Conservation (phyloP, 2,113 vertebrate genomes). For the Smithornis capensis region DNA sequence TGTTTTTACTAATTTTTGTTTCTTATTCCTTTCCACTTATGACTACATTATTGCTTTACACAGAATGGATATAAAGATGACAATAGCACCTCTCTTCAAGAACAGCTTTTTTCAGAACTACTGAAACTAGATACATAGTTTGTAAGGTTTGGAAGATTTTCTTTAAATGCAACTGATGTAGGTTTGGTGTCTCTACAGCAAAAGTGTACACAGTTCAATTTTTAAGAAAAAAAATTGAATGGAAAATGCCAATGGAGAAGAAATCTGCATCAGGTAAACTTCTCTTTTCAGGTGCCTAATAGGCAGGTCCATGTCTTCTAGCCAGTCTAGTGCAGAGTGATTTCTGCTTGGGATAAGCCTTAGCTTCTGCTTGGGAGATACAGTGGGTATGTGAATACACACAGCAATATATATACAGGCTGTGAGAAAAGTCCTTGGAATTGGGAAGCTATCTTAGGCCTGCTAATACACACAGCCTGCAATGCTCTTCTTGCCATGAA, state of each 20-base stretch:
- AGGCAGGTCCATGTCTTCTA: background rate
- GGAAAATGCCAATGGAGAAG: background rate
- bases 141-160: background rate
- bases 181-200: background rate
- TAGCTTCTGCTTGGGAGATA: background rate
- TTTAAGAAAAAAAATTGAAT: background rate
- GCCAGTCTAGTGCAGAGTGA: background rate
- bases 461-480: background rate
- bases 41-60: background rate
- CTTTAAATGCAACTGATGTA: background rate
- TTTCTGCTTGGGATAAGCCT: background rate
- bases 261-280: background rate
- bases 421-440: background rate
- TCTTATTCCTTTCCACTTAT: background rate
- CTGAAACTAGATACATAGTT: background rate
- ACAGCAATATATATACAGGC: background rate
- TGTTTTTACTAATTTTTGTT: background rate
- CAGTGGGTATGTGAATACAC: background rate
- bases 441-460: background rate
- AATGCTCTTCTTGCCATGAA: background rate
- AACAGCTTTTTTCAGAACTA: background rate
- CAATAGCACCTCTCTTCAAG: background rate
- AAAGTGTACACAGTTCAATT: background rate
- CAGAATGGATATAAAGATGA: background rate
- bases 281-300: background rate